Percentiles rank a stretch among this genome's conserved stretches.
These are phyloP conservation scores for Orthosia gothica DNA, from an alignment of 2,888 invertebrate genomes.

Conservation along the genomic window DNA sequence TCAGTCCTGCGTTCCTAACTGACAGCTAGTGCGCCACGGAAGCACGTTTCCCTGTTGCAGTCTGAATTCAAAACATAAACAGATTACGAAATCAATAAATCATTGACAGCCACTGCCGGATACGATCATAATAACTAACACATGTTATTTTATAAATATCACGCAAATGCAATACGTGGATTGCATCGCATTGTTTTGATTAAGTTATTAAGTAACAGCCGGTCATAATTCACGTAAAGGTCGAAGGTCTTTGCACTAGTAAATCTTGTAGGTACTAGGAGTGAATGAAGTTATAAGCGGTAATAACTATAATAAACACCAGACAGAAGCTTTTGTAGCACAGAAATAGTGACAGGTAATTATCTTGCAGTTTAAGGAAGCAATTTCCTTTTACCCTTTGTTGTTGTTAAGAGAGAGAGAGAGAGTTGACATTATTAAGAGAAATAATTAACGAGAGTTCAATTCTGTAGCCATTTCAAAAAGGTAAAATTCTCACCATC, in stretches of 20 bases:
- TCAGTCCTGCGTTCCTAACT: slow-evolving; percentile 15
- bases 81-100: slow-evolving; percentile 72
- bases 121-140: slow-evolving; percentile 67
- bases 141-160: slow-evolving; percentile 66
- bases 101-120: slow-evolving; percentile 73
- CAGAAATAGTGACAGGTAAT: slow-evolving; percentile 19
- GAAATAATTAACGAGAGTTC: slow-evolving; percentile 6
- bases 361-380: slow-evolving; percentile 14
- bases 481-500: slow-evolving; percentile 13
- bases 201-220: slow-evolving; percentile 49
- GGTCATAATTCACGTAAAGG: slow-evolving; percentile 42
- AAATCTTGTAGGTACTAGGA: slow-evolving; percentile 22
- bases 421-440: slow-evolving; percentile 7
- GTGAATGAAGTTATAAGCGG: slow-evolving; percentile 20
- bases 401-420: no score
- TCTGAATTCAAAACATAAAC: slow-evolving; percentile 63
- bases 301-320: slow-evolving; percentile 29
- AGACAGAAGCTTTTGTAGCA: slow-evolving; percentile 12
- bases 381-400: slow-evolving; percentile 2
- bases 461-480: background rate
- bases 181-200: slow-evolving; percentile 55
- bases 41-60: slow-evolving; percentile 63
- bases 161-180: slow-evolving; percentile 54
- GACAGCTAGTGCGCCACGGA: slow-evolving; percentile 49
- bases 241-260: slow-evolving; percentile 28